Base-by-base conservation (phyloP, 2,888 invertebrate species). In the Caenorhabditis drosophilae region DNA sequence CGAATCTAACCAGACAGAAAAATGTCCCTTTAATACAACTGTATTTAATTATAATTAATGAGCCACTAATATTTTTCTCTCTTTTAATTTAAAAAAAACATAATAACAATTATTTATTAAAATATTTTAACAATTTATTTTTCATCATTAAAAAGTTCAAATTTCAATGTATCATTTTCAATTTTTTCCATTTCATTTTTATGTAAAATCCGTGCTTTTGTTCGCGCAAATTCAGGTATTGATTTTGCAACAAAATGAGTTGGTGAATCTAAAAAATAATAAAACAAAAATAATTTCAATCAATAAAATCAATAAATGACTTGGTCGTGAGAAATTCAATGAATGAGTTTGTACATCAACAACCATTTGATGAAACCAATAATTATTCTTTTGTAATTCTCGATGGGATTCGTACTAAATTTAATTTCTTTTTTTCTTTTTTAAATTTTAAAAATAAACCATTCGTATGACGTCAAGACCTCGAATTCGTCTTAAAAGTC, bases 241-340 rank as follows among this genome's bases (percentile, higher is more conserved):
- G 12, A 31, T 31, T 31, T 31, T 6, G 31, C 31, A 9, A 9
- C 12, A 12, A 31, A 31, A 31, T 12, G 31, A 31, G 31, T 31
- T 6, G 31, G 31, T 9, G 31, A 31, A 31, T 31, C 31, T 31
- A 12, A n/a, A n/a, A n/a, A n/a, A n/a, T n/a, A n/a, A n/a, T n/a
- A n/a, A n/a, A n/a, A n/a, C n/a, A n/a, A n/a, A n/a, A n/a, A n/a
- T 31, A 31, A 31, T 31, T 31, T 12, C 12, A 9, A 9, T 31
- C 12, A 6, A 9, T 31, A 31, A 31, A 31, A 31, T 12, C 7
- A 41, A 9, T 22, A 16, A 59, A 47, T 38, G 6, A 60, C 59
- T 60, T 16, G 59, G 59, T 42, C 59, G 53, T 2, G 59, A 60
- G 4, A 60, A 44, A 36, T 60, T 60, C 48, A 49, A 49, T 15